These are phyloP conservation scores for Listrodromus nycthemerus DNA, from an alignment of 2,888 invertebrate genomes.

Conservation along the genomic window DNA sequence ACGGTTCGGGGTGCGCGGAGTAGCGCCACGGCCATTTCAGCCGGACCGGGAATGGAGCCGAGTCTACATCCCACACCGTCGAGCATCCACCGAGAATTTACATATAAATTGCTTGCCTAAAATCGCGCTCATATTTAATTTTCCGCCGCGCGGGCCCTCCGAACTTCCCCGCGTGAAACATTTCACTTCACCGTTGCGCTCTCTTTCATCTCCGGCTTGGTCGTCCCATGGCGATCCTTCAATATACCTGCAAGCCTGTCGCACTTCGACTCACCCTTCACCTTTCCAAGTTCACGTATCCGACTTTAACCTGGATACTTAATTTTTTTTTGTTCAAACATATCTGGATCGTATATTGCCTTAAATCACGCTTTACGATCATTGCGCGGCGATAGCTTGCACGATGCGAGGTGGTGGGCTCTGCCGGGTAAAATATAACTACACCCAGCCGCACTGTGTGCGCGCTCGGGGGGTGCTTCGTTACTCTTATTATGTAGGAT, in stretches of 20 bases:
- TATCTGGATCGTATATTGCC: constrained; percentile 72
- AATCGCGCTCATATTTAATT: constrained; percentile 82
- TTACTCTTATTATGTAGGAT: constrained; percentile 55
- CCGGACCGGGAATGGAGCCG: background rate
- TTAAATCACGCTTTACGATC: constrained; percentile 74
- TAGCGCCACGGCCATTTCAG: constrained; percentile 1
- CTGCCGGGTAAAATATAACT: constrained; percentile 1
- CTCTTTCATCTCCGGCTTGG: constrained; percentile 66
- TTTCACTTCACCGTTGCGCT: constrained; percentile 41
- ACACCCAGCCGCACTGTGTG: constrained; percentile 1
- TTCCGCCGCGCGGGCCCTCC: constrained; percentile 72
- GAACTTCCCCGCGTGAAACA: constrained; percentile 47
- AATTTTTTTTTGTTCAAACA: constrained; percentile 67
- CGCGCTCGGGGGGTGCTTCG: constrained; percentile 39
- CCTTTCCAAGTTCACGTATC: background rate
- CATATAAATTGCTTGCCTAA: constrained; percentile 82
- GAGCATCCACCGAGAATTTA: constrained; percentile 71
- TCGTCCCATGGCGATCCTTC: constrained; percentile 31
- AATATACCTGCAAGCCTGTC: constrained; percentile 10
- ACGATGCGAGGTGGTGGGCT: background rate
- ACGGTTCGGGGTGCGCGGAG: constrained; percentile 1
- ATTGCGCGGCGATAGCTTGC: constrained; percentile 47
- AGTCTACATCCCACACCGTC: constrained; percentile 33
- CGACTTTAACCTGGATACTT: background rate
- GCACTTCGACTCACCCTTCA: constrained; percentile 1